Percentiles rank a stretch among this genome's conserved stretches.
These are phyloP conservation scores for Calameuta pallipes DNA, from an alignment of 2,888 invertebrate species.

Conservation along the genomic window DNA sequence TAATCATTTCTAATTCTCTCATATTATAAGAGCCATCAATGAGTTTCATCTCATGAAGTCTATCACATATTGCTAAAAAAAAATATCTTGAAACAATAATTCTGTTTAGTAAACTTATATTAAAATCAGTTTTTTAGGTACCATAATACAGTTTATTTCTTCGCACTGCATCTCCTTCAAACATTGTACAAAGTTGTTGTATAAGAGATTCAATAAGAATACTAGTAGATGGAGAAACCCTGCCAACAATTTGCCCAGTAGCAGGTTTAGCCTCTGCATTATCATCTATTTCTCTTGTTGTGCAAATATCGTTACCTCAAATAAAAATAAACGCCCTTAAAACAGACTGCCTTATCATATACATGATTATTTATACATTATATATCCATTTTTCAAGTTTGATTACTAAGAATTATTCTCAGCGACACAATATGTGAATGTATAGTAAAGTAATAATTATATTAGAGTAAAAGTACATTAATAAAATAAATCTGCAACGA, in stretches of 20 bases:
- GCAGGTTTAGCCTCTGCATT: slow-evolving; percentile 20
- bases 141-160: slow-evolving; percentile 74
- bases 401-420: neutral
- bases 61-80: slow-evolving; percentile 72
- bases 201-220: slow-evolving; percentile 78
- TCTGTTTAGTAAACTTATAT: neutral
- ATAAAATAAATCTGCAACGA: neutral
- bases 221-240: slow-evolving; percentile 73
- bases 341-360: neutral
- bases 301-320: slow-evolving; percentile 36
- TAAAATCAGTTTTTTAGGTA: slow-evolving; percentile 28
- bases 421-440: neutral
- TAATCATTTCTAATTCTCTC: slow-evolving; percentile 77
- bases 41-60: slow-evolving; percentile 75
- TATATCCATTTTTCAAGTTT: neutral
- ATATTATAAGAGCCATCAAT: slow-evolving; percentile 78
- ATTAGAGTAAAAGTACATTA: neutral
- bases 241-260: slow-evolving; percentile 40
- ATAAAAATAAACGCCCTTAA: slow-evolving; percentile 8
- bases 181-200: slow-evolving; percentile 74
- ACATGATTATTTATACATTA: neutral
- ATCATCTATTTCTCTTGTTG: slow-evolving; percentile 32
- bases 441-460: neutral
- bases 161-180: slow-evolving; percentile 72
- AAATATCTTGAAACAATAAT: neutral